Conservation (phyloP, 2,797 vertebrate species). For the Periparus ater region DNA sequence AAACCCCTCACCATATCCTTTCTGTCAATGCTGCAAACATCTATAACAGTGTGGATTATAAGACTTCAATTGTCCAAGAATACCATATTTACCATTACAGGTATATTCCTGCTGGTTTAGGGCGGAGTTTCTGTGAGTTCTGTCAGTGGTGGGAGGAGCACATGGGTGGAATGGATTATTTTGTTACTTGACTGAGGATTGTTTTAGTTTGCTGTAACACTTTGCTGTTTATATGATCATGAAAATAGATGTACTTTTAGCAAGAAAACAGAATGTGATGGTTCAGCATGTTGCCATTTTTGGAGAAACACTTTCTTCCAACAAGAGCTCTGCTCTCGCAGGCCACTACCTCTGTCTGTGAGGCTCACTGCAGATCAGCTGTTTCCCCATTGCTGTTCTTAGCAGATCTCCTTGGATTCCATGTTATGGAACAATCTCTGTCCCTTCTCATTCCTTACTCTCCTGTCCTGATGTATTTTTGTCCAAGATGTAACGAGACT, state of each 20-base stretch:
- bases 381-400: background rate
- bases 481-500: background rate
- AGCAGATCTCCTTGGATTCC: background rate
- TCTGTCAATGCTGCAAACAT: background rate
- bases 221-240: background rate
- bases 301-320: background rate
- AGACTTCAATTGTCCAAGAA: background rate
- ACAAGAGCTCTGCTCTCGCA: background rate
- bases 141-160: background rate
- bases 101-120: background rate
- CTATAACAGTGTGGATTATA: background rate
- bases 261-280: background rate
- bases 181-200: background rate
- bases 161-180: background rate
- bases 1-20: background rate
- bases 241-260: background rate
- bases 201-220: background rate
- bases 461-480: background rate
- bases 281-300: background rate
- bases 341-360: background rate
- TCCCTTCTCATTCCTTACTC: background rate
- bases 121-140: background rate
- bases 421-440: rapidly evolving
- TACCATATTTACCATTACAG: background rate
- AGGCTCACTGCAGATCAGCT: background rate